Evolutionary conservation across 92 coral and sea anemone species (phyloP).

Genomic region (Metridium senile): DNA sequence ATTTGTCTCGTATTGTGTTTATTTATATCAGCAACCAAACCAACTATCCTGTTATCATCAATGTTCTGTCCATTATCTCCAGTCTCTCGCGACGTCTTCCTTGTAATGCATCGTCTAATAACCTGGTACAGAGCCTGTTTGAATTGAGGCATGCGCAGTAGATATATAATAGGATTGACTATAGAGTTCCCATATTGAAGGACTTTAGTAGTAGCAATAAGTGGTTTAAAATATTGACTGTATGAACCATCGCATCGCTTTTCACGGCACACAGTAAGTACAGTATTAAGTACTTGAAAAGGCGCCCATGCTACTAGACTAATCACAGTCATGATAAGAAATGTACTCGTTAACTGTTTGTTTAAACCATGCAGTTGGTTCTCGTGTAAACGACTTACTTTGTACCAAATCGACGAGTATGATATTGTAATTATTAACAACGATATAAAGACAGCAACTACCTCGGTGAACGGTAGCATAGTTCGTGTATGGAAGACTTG

Average conservation of each 20-base stretch:
- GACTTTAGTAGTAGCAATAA: not conserved
- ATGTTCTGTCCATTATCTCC: not conserved
- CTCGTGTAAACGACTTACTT: not conserved
- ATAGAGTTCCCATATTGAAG: slow-evolving; percentile 24
- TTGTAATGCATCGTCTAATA: not conserved
- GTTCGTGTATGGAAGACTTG: not conserved
- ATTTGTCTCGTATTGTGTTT: too few species aligned
- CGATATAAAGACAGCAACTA: not conserved
- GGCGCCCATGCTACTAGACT: slow-evolving; percentile 12
- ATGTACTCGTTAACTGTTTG: slow-evolving; percentile 7
- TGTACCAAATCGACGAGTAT: not conserved
- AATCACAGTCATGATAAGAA: not conserved
- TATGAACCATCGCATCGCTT: not conserved
- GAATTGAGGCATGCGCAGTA: slow-evolving; percentile 22
- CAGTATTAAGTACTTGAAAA: slow-evolving; percentile 4
- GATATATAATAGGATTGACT: slow-evolving; percentile 18
- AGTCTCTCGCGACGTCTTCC: not conserved
- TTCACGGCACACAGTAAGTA: not conserved
- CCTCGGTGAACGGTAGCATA: not conserved
- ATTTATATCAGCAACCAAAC: too few species aligned
- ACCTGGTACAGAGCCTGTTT: not conserved
- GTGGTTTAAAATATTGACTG: not conserved
- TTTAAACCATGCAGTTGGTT: not conserved
- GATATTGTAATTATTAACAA: not conserved
- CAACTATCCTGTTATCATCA: too few species aligned